phyloP scores from a whole-genome alignment of 2,113 vertebrate genomes.

The Sturnus vulgaris region DNA sequence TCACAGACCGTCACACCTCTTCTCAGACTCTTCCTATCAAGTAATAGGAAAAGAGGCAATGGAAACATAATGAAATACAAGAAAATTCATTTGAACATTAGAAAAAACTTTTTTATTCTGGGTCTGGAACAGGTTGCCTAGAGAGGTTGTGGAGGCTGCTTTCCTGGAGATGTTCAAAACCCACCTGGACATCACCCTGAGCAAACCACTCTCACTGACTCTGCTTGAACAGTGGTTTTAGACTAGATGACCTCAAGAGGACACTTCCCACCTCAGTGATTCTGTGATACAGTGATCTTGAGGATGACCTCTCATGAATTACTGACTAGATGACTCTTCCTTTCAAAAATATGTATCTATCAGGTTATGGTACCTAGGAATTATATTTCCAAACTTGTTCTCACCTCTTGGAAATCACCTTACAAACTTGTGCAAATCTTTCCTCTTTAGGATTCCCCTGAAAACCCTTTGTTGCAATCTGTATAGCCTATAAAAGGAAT shows the following conservation, averaged over 20 bases:
- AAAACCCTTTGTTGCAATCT: background rate
- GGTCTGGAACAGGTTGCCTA: background rate
- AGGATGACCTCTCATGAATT: background rate
- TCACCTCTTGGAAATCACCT: background rate
- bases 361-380: background rate
- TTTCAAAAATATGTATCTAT: background rate
- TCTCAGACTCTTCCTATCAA: background rate
- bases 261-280: background rate
- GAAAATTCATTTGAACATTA: background rate
- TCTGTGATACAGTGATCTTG: background rate
- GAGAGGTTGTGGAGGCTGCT: background rate
- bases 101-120: background rate
- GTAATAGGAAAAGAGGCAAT: background rate
- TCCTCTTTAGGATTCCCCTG: background rate
- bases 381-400: background rate
- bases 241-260: background rate
- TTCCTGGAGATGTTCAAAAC: background rate
- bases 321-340: background rate
- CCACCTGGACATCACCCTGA: too few relatives aligned
- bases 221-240: background rate
- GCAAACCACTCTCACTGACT: background rate
- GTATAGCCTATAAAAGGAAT: background rate
- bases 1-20: background rate
- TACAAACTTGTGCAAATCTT: background rate
- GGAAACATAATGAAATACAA: background rate